Percentiles rank a stretch among this genome's conserved stretches.
Conservation (phyloP, 2,888 invertebrate genomes). For the Drosophila kanekoi region DNA sequence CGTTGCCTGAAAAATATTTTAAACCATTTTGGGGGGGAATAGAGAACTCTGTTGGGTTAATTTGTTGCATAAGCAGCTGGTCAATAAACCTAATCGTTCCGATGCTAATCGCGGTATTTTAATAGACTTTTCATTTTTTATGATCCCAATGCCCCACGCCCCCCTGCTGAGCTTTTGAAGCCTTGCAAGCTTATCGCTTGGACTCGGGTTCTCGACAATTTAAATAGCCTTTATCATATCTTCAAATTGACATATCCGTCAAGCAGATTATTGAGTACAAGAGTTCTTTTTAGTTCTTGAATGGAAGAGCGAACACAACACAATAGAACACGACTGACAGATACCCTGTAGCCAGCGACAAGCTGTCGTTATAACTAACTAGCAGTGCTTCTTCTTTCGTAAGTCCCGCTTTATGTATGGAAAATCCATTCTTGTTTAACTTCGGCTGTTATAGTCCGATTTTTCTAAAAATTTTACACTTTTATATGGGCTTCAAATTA, state of each 20-base stretch:
- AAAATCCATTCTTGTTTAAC: too few relatives aligned
- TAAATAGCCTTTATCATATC: constrained; percentile 31
- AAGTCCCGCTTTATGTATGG: too few relatives aligned
- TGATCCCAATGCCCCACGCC: constrained; percentile 1
- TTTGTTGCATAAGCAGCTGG: constrained; percentile 15
- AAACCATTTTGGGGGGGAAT: too few relatives aligned
- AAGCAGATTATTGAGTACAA: constrained; percentile 21
- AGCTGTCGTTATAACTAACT: too few relatives aligned
- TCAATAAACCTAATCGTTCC: constrained; percentile 26
- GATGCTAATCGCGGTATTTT: constrained; percentile 38
- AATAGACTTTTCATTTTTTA: constrained; percentile 38
- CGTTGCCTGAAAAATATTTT: too few relatives aligned
- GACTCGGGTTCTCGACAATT: constrained; percentile 23
- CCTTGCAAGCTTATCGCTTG: constrained; percentile 35
- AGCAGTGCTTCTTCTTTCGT: too few relatives aligned
- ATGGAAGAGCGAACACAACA: too few relatives aligned
- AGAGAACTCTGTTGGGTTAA: not conserved
- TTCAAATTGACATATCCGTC: constrained; percentile 36
- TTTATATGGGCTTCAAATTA: too few relatives aligned
- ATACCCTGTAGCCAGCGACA: too few relatives aligned
- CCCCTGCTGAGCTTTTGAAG: constrained; percentile 12
- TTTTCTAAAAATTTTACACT: too few relatives aligned
- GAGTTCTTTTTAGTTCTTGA: not conserved
- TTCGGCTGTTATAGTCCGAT: too few relatives aligned
- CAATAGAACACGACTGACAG: too few relatives aligned